Percentiles rank a stretch among this genome's conserved stretches.
These are phyloP conservation scores for Agrotis puta DNA, from an alignment of 2,888 invertebrate genomes.

Conservation along the genomic window DNA sequence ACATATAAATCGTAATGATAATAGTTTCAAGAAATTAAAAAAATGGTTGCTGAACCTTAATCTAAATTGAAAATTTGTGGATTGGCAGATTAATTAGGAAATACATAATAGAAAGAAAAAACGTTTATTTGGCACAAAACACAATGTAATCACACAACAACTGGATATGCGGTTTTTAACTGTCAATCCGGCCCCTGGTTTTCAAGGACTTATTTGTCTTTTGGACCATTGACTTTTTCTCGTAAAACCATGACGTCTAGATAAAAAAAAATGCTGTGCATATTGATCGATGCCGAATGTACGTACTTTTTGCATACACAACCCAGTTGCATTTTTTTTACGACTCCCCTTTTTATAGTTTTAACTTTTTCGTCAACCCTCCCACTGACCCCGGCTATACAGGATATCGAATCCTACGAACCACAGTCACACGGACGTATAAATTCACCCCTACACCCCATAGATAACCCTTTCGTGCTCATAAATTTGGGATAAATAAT, in stretches of 20 bases:
- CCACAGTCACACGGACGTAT: slow-evolving; percentile 76
- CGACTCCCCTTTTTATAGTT: no score
- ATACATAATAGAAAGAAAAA: no score
- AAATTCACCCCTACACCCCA: slow-evolving; percentile 76
- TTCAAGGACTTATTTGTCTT: no score
- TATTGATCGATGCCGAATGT: background rate
- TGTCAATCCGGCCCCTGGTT: no score
- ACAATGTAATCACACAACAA: no score
- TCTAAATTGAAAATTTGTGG: no score
- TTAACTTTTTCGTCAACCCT: slow-evolving; percentile 49
- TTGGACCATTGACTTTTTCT: no score
- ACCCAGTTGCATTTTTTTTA: background rate
- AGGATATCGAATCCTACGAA: slow-evolving; percentile 79
- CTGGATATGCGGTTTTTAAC: no score
- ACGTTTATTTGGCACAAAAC: no score
- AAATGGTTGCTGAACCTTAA: background rate
- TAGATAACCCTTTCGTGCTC: slow-evolving; percentile 81
- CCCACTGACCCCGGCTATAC: slow-evolving; percentile 58
- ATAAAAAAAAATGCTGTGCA: no score
- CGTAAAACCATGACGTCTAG: no score
- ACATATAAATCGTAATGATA: slow-evolving; percentile 11
- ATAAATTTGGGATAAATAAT: slow-evolving; percentile 84
- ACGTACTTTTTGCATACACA: background rate
- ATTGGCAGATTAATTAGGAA: no score
- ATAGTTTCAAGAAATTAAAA: background rate